Base-by-base conservation (phyloP, 2,113 vertebrate species). In the Aegithalos caudatus region DNA sequence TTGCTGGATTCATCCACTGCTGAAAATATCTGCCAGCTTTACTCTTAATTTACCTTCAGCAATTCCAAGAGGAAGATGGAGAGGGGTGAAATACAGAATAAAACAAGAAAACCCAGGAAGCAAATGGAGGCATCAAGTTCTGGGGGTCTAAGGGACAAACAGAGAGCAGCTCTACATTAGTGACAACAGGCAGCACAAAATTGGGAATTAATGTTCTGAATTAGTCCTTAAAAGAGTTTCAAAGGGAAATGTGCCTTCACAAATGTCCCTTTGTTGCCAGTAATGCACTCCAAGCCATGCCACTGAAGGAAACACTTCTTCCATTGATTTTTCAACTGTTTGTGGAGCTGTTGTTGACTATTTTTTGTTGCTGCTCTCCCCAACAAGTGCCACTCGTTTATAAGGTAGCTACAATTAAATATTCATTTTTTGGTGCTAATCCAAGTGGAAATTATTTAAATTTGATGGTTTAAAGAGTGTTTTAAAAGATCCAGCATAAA, bases 401-500 rank as follows among this genome's bases (percentile, higher is more conserved):
- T 45, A 90, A 72, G 50, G 73, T 42, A 56, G 78, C 58, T 86
- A 10, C 29, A 81, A 87, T 77, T 33, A 90, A 64, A 72, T 25
- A 25, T 6, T 56, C 38, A 13, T 22, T 65, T 76, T 57, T n/a
- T 0, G 0, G 27, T 65, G 69, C 69, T 60, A 81, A 92, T 58
- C 58, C 54, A 90, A 95, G 37, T 60, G n/a, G 58, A 64, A 92
- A 64, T 51, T 42, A 73, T 69, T 90, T 51, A 51, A 87, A 81
- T 90, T 38, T 2, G 5, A 73, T 51, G 45, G 19, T 44, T 42
- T 44, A 78, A 81, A 69, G 56, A 51, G 38, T 24, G 19, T 56
- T 87, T 92, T 38, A 56, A 51, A 82, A 60, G 64, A 37, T 19
- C 24, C 24, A 50, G n/a, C 13, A 47, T 61, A 69, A 62, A 47